These are phyloP conservation scores for Neoscelio sp. DNA, from an alignment of 2,888 invertebrate genomes.

Conservation along the genomic window DNA sequence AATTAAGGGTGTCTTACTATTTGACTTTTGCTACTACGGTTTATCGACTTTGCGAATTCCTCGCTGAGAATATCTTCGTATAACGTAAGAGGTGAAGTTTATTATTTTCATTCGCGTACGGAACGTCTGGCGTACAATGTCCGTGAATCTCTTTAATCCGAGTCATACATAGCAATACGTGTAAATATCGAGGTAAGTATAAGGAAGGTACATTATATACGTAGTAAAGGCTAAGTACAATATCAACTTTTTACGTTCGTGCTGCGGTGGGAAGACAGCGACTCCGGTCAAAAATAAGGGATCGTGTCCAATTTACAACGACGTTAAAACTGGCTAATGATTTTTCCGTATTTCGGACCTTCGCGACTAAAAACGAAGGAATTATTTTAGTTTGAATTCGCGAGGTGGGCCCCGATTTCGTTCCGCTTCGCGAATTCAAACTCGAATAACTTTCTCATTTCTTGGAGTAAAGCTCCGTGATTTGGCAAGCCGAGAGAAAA, in stretches of 20 bases:
- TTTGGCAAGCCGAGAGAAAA: too few relatives aligned
- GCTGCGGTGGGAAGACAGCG: slow-evolving; percentile 34
- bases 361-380: too few relatives aligned
- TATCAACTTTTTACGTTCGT: slow-evolving; percentile 34
- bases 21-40: too few relatives aligned
- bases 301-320: slow-evolving; percentile 18
- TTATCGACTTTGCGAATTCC: too few relatives aligned
- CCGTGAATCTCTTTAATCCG: background rate
- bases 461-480: too few relatives aligned
- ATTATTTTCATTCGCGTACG: background rate
- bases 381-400: too few relatives aligned
- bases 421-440: too few relatives aligned
- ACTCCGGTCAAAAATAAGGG: slow-evolving; percentile 24
- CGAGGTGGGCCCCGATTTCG: too few relatives aligned
- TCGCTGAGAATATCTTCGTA: background rate
- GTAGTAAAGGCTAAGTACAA: slow-evolving; percentile 16
- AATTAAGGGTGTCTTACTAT: too few relatives aligned
- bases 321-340: background rate
- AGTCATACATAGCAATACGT: slow-evolving; percentile 2
- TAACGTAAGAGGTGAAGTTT: background rate
- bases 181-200: slow-evolving; percentile 9
- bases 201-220: slow-evolving; percentile 24
- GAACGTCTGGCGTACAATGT: background rate
- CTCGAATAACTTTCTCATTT: too few relatives aligned
- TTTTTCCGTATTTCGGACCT: too few relatives aligned